Evolutionary conservation across 2,888 invertebrate genomes (phyloP).

Genomic region (Leptinotarsa peninsularis): DNA sequence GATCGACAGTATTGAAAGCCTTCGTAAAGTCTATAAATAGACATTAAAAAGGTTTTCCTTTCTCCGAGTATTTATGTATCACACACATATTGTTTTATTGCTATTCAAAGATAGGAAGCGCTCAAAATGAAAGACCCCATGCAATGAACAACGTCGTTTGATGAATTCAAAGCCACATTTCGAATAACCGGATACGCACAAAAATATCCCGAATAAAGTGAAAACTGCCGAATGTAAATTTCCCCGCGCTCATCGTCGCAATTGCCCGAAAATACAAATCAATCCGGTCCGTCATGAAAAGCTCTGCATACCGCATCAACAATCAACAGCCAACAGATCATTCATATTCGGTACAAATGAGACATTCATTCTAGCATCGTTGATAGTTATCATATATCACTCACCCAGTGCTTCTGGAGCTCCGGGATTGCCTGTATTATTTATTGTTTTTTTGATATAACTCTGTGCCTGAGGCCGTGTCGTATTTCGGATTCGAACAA

Average conservation of each 20-base stretch:
- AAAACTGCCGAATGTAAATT: neutral
- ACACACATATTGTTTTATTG: too few species aligned
- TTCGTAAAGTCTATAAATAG: too few species aligned
- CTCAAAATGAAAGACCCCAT: too few species aligned
- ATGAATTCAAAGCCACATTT: too few species aligned
- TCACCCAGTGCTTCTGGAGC: neutral
- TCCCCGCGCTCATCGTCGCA: neutral
- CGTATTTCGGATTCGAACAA: constrained; percentile 13
- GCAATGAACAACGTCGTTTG: too few species aligned
- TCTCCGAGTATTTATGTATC: too few species aligned
- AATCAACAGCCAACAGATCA: constrained; percentile 15
- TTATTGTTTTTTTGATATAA: constrained; percentile 15
- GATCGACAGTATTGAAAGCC: too few species aligned
- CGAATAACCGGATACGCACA: neutral
- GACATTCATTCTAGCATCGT: constrained; percentile 7
- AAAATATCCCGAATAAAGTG: neutral
- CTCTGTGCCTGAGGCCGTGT: constrained; percentile 9
- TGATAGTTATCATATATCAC: constrained; percentile 15
- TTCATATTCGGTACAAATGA: constrained; percentile 11
- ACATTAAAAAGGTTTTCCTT: too few species aligned
- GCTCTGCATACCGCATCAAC: constrained; percentile 1
- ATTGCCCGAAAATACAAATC: constrained; percentile 1
- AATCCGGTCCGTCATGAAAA: neutral
- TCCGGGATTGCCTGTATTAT: constrained; percentile 3
- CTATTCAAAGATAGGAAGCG: too few species aligned